These are phyloP conservation scores for Macrosiphum euphorbiae DNA, from an alignment of 2,888 invertebrate genomes.

Conservation along the genomic window DNA sequence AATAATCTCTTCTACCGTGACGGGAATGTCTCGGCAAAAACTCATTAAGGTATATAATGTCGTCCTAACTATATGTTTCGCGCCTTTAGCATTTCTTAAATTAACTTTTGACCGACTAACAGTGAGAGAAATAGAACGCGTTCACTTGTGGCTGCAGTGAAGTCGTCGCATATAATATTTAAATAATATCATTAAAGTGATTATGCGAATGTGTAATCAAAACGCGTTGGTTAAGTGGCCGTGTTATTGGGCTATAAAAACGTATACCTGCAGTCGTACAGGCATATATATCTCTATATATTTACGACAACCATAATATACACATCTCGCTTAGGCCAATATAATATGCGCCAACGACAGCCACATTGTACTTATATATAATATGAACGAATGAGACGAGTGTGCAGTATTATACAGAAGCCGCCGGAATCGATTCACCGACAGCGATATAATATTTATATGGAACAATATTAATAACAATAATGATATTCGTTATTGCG, in stretches of 20 bases:
- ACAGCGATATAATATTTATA: neutral
- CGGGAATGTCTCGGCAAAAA: neutral
- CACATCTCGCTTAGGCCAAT: neutral
- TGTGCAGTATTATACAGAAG: neutral
- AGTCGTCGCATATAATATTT: neutral
- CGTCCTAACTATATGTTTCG: neutral
- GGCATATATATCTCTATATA: neutral
- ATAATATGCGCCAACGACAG: neutral
- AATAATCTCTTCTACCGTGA: neutral
- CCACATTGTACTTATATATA: neutral
- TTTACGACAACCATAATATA: neutral
- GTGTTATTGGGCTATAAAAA: neutral
- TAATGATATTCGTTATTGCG: neutral
- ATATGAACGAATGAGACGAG: neutral
- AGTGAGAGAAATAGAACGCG: neutral
- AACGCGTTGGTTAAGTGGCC: neutral
- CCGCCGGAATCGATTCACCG: neutral
- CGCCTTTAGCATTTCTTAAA: neutral
- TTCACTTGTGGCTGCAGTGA: too few relatives aligned
- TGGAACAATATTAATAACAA: neutral
- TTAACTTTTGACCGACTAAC: neutral
- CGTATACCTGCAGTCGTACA: neutral
- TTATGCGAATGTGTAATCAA: neutral
- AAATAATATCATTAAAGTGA: neutral
- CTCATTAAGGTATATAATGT: slow-evolving; percentile 3